Conservation (phyloP, 2,797 vertebrate genomes). For the Helarctos malayanus region DNA sequence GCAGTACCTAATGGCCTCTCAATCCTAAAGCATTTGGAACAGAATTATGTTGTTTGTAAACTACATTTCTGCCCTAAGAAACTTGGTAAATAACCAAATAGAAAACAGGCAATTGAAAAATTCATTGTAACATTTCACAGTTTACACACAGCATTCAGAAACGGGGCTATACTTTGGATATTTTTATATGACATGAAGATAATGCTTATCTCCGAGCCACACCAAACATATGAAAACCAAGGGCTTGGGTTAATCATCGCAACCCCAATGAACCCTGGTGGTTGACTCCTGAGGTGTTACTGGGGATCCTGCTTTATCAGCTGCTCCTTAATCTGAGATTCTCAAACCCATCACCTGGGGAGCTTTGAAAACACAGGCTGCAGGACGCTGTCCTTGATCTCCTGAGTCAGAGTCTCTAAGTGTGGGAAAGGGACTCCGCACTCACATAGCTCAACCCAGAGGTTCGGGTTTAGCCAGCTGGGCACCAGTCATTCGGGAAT, state of each 20-base stretch:
- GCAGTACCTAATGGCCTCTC: background rate
- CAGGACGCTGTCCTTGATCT: background rate
- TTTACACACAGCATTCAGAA: background rate
- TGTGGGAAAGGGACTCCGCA: background rate
- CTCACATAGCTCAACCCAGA: background rate
- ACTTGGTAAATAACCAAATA: conserved; percentile 31
- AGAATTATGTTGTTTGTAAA: conserved; percentile 48
- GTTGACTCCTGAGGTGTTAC: background rate
- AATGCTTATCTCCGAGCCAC: background rate
- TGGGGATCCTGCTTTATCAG: background rate
- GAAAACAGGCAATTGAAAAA: background rate
- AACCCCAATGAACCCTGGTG: background rate
- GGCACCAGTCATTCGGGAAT: background rate
- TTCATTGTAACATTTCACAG: background rate
- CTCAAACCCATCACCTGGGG: background rate
- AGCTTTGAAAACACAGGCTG: conserved; percentile 18
- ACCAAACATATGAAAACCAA: background rate
- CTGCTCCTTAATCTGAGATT: background rate
- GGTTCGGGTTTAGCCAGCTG: background rate
- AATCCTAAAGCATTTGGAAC: conserved; percentile 25
- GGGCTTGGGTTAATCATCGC: background rate
- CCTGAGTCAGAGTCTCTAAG: background rate
- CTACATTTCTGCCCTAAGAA: conserved; percentile 34
- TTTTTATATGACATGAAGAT: background rate
- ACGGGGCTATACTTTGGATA: background rate